A percentile compares a stretch with the other conserved stretches of the same genome.
phyloP scores from a whole-genome alignment of 2,113 vertebrate species.

The Oxyruncus cristatus region DNA sequence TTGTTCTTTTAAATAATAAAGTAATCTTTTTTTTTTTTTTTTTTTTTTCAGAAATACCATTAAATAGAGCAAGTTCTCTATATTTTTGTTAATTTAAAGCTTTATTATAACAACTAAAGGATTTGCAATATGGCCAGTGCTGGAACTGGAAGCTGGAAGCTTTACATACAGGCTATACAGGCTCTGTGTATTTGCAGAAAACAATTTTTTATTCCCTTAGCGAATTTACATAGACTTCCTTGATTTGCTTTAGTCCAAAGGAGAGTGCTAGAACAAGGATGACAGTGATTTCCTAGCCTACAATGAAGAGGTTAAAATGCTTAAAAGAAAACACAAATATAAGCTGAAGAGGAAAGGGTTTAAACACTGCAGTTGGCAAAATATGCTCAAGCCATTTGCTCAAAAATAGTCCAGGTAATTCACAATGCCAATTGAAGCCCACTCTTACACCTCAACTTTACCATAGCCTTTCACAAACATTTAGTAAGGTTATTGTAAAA shows the following conservation, averaged over 20 bases:
- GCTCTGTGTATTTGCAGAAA: background rate
- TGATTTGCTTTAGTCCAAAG: conserved; percentile 45
- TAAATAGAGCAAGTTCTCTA: background rate
- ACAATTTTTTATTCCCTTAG: background rate
- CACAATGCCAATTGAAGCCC: background rate
- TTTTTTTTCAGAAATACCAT: conserved; percentile 11
- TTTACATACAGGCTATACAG: background rate
- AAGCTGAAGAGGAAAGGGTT: background rate
- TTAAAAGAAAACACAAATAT: background rate
- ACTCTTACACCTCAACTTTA: background rate
- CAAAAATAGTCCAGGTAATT: background rate
- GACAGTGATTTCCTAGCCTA: background rate
- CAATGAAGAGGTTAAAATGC: background rate
- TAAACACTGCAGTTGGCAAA: background rate
- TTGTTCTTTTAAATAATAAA: background rate
- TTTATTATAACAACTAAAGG: conserved; percentile 38
- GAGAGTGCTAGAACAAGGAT: background rate
- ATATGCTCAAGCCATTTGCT: background rate
- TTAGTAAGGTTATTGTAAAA: background rate
- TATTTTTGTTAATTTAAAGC: background rate
- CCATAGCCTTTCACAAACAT: background rate
- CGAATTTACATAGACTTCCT: background rate
- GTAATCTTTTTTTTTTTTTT: background rate
- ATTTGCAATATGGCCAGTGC: conserved; percentile 18
- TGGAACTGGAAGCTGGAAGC: conserved; percentile 3